These are phyloP conservation scores for Lepus europaeus DNA, from an alignment of 2,113 vertebrate genomes.

Conservation along the genomic window DNA sequence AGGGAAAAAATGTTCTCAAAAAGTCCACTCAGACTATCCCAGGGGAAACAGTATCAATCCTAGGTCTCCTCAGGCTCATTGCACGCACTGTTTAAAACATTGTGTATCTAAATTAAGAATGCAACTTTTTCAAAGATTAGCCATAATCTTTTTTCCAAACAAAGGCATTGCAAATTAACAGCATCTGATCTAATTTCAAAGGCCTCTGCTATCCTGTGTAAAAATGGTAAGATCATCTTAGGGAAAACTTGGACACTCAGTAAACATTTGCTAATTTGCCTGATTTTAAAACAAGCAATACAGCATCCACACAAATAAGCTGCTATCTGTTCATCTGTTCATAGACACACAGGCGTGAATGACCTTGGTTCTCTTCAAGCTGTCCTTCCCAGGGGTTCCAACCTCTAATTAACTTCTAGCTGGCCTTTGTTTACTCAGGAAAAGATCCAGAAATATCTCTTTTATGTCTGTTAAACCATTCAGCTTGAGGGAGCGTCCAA, in stretches of 20 bases:
- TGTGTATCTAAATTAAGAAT: not conserved
- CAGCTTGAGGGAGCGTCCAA: not conserved
- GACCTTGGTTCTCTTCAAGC: not conserved
- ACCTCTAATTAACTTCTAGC: conserved; percentile 14
- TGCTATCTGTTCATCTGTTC: not conserved
- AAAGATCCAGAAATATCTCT: not conserved
- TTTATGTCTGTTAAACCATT: conserved; percentile 4
- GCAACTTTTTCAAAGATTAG: not conserved
- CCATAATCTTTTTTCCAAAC: not conserved
- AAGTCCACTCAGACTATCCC: not conserved
- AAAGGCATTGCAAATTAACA: not conserved
- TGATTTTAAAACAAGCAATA: conserved; percentile 14
- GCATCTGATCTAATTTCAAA: not conserved
- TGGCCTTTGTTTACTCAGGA: conserved; percentile 25
- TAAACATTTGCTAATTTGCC: not conserved
- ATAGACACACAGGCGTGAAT: not conserved
- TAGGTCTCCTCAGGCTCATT: not conserved
- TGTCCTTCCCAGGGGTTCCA: not conserved
- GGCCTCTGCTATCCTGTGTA: not conserved
- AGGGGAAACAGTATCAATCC: not conserved
- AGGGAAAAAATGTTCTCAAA: not conserved
- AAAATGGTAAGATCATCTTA: not conserved
- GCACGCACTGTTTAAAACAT: not conserved
- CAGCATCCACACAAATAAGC: not conserved
- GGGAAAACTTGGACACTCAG: not conserved